Base-by-base conservation (phyloP, 2,797 vertebrate genomes). In the Euphonia xanthogaster region DNA sequence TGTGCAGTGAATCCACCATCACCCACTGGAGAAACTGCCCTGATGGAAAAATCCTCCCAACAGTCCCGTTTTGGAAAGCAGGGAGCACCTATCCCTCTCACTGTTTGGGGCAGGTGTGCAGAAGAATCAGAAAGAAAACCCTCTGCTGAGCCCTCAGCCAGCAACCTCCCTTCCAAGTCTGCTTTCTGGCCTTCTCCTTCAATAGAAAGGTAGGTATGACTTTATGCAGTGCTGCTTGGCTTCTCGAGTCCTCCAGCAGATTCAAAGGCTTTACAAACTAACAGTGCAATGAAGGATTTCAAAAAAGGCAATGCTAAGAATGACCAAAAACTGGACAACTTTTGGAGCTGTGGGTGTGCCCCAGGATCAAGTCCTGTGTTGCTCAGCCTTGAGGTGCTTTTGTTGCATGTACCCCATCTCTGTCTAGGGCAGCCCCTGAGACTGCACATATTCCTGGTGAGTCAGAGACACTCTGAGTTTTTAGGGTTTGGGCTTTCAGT, bases 351-450 rank as follows among this genome's bases (percentile, higher is more conserved):
- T 17, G 27, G 16, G 5, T 53, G 44, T 71, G 40, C 22, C 6
- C 23, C 27, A 27, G 28, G 25, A 13, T 13, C 15, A n/a, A 3
- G 1, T 48, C 21, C 20, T 2, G 0, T 23, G 30, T 39, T 18
- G 5, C 53, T 37, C 74, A 21, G 4, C 19, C 27, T 30, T 2
- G 3, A 19, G 28, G 33, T 8, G 2, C 6, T 9, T 57, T 27
- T 30, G 54, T 11, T n/a, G 7, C 14, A 10, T 0, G 0, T 39
- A 4, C 9, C 24, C 30, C 1, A 0, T 84, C 31, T 27, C 42
- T 42, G 3, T 4, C 10, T 10, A 0, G 28, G 12, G 42, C 31
- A 80, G 6, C 58, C 48, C 28, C n/a, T 17, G 10, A n/a, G 27
- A 6, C 58, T 33, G 14, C 16, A 35, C 18, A 20, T 1, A 8